Evolutionary conservation across 1,140 invertebrate species (phyloP), one percentile per base, ranked within the genome.

Genomic region (Drosophila nannoptera): DNA sequence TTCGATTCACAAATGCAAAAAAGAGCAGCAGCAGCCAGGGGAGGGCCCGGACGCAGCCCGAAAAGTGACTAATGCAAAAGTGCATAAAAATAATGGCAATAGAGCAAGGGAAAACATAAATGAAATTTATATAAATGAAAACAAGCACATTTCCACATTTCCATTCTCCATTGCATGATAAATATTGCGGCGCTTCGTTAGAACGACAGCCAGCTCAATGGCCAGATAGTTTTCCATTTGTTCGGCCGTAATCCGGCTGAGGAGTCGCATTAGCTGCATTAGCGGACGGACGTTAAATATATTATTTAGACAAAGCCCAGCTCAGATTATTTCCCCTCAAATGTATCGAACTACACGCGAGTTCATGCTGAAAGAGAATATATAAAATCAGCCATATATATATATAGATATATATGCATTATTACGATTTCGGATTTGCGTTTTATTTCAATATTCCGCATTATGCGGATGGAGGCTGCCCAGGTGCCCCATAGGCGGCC

Each of bases 171-270:
- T 46, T 75, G 65, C 68, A 55, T 69, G 75, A 82, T 77, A 72
- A 78, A 77, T 82, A 78, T 77, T 60, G 58, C 48, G 67, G 59
- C 63, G 59, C 73, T 70, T 58, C 55, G 54, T 46, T 78, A 59
- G 81, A 81, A 81, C 82, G 62, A 75, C 78, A 82, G 73, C 69
- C 64, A 78, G 75, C 67, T 75, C 68, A 83, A 78, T 69, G 73
- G 69, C 75, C 78, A 78, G 75, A 65, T 69, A 78, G 73, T 81
- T 77, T 65, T 67, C 9, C 42, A 69, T 40, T n/a, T 45, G 52
- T 36, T 56, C n/a, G 36, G 35, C 36, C 12, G 38, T 16, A 50
- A 69, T 16, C 60, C 29, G 43, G 60, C 35, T 60, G 35, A 36
- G 9, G 22, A 35, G 43, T 36, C 50, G n/a, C 33, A 67, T 67